Base-by-base conservation (phyloP, 2,888 invertebrate genomes). In the Pachycephus smyrnensis region DNA sequence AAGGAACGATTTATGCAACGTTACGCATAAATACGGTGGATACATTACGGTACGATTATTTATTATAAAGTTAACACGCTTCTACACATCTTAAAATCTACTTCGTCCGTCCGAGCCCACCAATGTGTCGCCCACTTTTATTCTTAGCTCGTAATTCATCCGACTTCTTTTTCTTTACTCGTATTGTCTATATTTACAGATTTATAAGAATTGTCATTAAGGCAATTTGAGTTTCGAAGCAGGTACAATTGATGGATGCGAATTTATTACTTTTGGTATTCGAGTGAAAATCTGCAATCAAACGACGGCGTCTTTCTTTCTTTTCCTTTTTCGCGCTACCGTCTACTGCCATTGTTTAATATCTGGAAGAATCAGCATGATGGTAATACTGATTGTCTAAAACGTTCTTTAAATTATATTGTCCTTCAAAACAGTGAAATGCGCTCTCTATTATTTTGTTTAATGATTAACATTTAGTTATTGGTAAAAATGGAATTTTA, bases 161-260 rank as follows among this genome's bases (percentile, higher is more conserved):
- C 71, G 71, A 33, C 33, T 33, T 15, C 32, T 80, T 77, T 36
- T 73, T 79, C 74, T 80, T 81, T 75, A 82, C 81, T 84, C 85
- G 88, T 89, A 90, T 90, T 90, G 89, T 90, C 89, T 89, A 88
- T 88, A 89, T 89, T 84, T 88, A 89, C 89, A 90, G 82, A 82
- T 84, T 81, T 82, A 86, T 86, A 86, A 84, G 88, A 88, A 89
- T 88, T 90, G 88, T 89, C 90, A 86, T 89, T 90, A 90, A 89
- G 90, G 90, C 90, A 90, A 90, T 90, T 87, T 88, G 88, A 90
- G 89, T 89, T 89, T 89, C 87, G 84, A 90, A 90, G 89, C 90
- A 90, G 89, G 90, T 90, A 90, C 89, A 87, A 82, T 80, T 76
- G 79, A 79, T 79, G 76, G 73, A 79, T 77, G 76, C 79, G 69